Conservation (phyloP, 2,113 vertebrate genomes). For the Tachysurus vachellii region DNA sequence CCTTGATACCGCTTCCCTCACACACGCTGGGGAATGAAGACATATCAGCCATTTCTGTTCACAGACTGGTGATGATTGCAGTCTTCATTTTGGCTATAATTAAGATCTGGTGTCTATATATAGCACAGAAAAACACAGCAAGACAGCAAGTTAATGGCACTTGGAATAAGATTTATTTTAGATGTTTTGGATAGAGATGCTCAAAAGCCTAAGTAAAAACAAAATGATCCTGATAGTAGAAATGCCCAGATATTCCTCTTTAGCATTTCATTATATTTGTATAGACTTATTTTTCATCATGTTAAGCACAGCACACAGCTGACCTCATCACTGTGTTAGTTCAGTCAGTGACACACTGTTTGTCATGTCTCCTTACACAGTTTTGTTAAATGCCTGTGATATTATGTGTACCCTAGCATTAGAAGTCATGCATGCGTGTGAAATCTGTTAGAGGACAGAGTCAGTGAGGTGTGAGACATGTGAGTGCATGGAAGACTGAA, state of each 20-base stretch:
- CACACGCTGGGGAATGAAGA: background rate
- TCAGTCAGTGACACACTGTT: background rate
- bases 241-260: background rate
- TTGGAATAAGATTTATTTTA: conserved; percentile 2
- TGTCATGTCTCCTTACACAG: conserved; percentile 1
- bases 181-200: background rate
- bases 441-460: background rate
- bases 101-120: conserved; percentile 35
- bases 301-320: background rate
- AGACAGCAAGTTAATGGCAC: background rate
- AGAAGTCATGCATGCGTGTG: background rate
- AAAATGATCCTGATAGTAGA: background rate
- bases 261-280: background rate
- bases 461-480: background rate
- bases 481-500: background rate
- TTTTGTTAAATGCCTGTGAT: background rate
- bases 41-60: conserved; percentile 14
- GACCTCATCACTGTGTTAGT: background rate
- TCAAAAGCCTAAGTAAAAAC: conserved; percentile 14
- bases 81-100: conserved; percentile 36
- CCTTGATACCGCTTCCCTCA: background rate
- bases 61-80: conserved; percentile 21
- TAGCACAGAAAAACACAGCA: background rate
- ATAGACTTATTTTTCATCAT: background rate
- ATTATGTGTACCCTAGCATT: background rate